Conservation (phyloP, 2,113 vertebrate genomes). For the Chloropsis cyanopogon region DNA sequence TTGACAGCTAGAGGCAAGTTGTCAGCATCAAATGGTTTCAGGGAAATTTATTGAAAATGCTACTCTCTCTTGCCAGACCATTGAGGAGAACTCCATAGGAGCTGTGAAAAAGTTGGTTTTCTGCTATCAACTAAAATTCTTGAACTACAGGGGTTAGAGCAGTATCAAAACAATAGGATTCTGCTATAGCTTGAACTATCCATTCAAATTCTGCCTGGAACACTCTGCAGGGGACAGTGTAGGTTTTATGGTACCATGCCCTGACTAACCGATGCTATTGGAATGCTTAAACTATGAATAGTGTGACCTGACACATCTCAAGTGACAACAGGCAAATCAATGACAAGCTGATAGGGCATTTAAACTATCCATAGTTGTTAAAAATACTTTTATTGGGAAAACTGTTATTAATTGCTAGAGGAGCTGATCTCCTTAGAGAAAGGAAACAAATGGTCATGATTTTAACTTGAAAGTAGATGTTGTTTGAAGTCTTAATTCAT, state of each 20-base stretch:
- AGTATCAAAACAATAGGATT: not conserved
- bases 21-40: constrained; percentile 15
- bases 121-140: not conserved
- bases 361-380: not conserved
- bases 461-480: not conserved
- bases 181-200: not conserved
- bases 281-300: not conserved
- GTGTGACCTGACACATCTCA: not conserved
- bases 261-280: not conserved
- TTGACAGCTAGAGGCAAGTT: not conserved
- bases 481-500: not conserved
- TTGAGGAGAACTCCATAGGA: not conserved
- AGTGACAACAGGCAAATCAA: not conserved
- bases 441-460: not conserved
- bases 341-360: not conserved
- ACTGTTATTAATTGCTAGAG: not conserved
- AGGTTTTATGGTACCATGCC: not conserved
- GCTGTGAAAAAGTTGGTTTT: not conserved
- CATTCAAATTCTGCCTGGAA: accelerated
- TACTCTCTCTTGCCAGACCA: not conserved
- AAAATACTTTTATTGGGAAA: not conserved
- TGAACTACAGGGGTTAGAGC: not conserved
- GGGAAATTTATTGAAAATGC: not conserved
- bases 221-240: not conserved
- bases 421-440: not conserved